A percentile compares a stretch with the other conserved stretches of the same genome.
These are phyloP conservation scores for Leptinotarsa peninsularis DNA, from an alignment of 2,888 invertebrate species.

Conservation along the genomic window DNA sequence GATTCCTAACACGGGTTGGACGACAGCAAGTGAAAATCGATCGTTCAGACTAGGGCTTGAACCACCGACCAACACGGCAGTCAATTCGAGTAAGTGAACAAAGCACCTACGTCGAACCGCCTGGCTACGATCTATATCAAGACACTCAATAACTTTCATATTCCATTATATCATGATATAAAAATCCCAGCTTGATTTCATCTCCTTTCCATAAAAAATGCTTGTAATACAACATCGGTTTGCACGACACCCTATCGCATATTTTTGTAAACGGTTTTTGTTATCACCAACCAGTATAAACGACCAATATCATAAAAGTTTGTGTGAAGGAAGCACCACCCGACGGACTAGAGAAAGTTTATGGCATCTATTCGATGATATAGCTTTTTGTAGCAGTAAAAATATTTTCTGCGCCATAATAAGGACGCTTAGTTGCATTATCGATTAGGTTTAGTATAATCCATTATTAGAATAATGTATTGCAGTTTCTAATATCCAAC, in stretches of 20 bases:
- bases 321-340: slow-evolving; percentile 23
- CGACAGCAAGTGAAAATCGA: no score
- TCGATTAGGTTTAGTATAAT: neutral
- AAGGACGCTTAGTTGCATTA: neutral
- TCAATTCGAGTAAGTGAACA: no score
- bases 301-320: slow-evolving; percentile 33
- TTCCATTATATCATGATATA: no score
- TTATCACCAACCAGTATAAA: slow-evolving; percentile 32
- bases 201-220: slow-evolving; percentile 6
- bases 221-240: slow-evolving; percentile 33
- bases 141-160: no score
- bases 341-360: slow-evolving; percentile 22
- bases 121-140: no score
- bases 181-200: neutral
- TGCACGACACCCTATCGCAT: slow-evolving; percentile 33
- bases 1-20: no score
- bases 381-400: neutral
- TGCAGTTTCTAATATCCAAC: no score
- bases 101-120: no score
- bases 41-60: no score
- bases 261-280: slow-evolving; percentile 36
- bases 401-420: neutral
- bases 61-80: no score
- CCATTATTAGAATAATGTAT: no score
- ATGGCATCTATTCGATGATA: slow-evolving; percentile 21